A percentile compares a stretch with the other conserved stretches of the same genome.
Evolutionary conservation across 2,797 vertebrate species (phyloP).

Genomic region (Anguilla anguilla): DNA sequence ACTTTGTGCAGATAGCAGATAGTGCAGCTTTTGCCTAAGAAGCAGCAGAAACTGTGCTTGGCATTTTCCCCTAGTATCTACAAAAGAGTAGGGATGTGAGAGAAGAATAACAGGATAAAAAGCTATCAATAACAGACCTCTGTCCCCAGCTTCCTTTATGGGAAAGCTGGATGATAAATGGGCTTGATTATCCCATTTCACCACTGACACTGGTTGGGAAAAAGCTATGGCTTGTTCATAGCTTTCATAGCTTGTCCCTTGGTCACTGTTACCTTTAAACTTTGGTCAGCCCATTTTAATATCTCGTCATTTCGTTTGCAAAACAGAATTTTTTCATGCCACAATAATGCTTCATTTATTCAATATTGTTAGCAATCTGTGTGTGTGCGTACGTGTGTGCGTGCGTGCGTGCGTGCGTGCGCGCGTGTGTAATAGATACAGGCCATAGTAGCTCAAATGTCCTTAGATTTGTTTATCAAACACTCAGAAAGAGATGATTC

Average conservation of each 20-base stretch:
- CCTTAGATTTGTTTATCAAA: background rate
- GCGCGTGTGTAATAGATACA: background rate
- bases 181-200: background rate
- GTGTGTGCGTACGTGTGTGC: background rate
- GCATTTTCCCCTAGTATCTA: background rate
- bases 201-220: background rate
- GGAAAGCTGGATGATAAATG: background rate
- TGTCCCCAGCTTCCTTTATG: background rate
- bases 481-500: background rate
- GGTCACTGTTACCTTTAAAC: background rate
- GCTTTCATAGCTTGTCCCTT: background rate
- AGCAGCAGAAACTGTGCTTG: background rate
- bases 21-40: too few relatives aligned
- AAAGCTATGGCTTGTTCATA: background rate
- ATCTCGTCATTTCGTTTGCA: background rate
- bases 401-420: background rate
- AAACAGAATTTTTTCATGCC: background rate
- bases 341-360: background rate
- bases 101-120: background rate
- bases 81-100: background rate
- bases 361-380: background rate
- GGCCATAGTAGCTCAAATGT: background rate
- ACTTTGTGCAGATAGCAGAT: background rate
- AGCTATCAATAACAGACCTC: background rate
- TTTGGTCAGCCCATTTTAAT: background rate